phyloP scores from a whole-genome alignment of 2,113 vertebrate genomes.

The Eupsittula cactorum region DNA sequence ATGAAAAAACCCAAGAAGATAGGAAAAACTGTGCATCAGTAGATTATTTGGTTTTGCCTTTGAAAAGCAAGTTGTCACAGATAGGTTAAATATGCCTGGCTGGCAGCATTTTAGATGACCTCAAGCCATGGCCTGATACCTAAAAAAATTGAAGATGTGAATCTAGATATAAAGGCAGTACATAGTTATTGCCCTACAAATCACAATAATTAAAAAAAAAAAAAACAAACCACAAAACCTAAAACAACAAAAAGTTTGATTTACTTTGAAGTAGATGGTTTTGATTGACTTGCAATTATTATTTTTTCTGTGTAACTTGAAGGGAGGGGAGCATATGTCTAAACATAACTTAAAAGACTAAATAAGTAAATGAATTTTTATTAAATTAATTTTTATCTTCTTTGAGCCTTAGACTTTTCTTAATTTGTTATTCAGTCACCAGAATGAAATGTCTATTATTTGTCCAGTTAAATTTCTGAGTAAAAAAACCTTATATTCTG shows the following conservation, averaged over 20 bases:
- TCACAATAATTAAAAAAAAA: not conserved
- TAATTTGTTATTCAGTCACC: not conserved
- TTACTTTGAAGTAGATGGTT: not conserved
- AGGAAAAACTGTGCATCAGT: not conserved
- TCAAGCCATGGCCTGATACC: not conserved
- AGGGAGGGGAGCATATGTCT: rapidly evolving
- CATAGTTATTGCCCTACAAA: not conserved
- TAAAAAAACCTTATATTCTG: not conserved
- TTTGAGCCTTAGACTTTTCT: not conserved
- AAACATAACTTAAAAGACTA: not conserved
- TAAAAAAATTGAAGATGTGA: not conserved
- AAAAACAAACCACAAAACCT: not conserved
- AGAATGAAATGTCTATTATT: not conserved
- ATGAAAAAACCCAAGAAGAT: not conserved
- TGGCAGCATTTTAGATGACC: not conserved
- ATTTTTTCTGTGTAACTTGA: not conserved
- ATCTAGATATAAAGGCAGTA: not conserved
- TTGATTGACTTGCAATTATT: not conserved
- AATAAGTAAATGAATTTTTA: not conserved
- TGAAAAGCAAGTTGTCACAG: not conserved
- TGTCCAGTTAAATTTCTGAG: not conserved
- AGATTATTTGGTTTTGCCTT: not conserved
- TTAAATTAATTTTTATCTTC: not conserved
- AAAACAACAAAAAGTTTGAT: not conserved
- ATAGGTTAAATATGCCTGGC: not conserved